A percentile compares a stretch with the other conserved stretches of the same genome.
phyloP scores from a whole-genome alignment of 2,113 vertebrate genomes.

The Tricholaema leucomelas region DNA sequence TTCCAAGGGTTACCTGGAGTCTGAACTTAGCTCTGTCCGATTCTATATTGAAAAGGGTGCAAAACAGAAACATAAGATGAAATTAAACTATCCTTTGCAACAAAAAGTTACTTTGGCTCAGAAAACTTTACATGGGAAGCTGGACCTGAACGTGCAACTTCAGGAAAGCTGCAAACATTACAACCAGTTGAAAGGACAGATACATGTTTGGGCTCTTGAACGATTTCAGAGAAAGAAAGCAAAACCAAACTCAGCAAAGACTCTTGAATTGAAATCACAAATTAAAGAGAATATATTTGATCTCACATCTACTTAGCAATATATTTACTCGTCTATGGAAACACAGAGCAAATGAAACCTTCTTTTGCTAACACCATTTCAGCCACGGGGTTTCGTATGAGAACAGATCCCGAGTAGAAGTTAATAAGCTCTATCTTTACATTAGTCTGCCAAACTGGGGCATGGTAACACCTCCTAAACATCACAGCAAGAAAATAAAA shows the following conservation, averaged over 20 bases:
- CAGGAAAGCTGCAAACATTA: not conserved
- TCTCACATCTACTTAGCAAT: not conserved
- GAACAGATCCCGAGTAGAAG: not conserved
- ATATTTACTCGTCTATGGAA: not conserved
- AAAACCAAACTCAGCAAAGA: not conserved
- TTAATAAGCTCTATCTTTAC: not conserved
- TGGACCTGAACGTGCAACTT: not conserved
- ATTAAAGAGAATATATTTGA: not conserved
- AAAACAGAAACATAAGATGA: not conserved
- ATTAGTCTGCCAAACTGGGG: not conserved
- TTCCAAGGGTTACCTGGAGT: not conserved
- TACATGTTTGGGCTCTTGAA: not conserved
- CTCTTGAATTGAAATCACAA: not conserved
- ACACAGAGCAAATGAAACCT: not conserved
- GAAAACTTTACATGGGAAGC: not conserved
- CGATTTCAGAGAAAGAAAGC: not conserved
- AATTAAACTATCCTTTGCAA: not conserved
- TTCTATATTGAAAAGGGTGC: not conserved
- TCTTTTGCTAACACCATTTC: not conserved
- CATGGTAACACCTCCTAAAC: not conserved
- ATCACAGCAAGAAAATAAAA: not conserved
- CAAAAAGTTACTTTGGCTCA: not conserved
- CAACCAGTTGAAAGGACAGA: fast-evolving
- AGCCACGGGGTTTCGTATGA: not conserved
- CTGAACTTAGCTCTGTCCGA: not conserved